A percentile compares a stretch with the other conserved stretches of the same genome.
These are phyloP conservation scores for Pocillopora verrucosa DNA, from an alignment of 64 coral and sea anemone species.

Conservation along the genomic window DNA sequence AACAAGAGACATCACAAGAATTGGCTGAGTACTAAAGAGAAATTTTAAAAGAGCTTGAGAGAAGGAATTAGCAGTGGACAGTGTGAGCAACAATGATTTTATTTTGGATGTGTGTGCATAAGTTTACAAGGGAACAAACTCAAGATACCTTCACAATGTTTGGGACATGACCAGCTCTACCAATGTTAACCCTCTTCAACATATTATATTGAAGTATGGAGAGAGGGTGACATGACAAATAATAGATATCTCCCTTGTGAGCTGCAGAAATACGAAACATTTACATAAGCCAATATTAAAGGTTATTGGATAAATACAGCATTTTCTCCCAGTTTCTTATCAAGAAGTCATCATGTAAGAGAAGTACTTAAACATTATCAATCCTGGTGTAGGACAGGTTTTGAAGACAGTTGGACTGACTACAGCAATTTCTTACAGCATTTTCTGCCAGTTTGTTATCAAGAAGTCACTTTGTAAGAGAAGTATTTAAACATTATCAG, in stretches of 20 bases:
- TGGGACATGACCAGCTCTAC: constrained; percentile 37
- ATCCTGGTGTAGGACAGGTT: constrained; percentile 4
- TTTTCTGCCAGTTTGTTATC: too few relatives aligned
- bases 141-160: constrained; percentile 6
- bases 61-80: background rate
- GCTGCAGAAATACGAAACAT: background rate
- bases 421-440: too few relatives aligned
- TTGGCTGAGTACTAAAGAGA: background rate
- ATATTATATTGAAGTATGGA: constrained; percentile 48
- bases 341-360: constrained; percentile 36
- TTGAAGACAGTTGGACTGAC: background rate
- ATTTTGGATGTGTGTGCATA: constrained; percentile 40
- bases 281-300: constrained; percentile 31
- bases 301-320: constrained; percentile 33
- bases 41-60: background rate
- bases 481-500: too few relatives aligned
- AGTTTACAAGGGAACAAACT: background rate
- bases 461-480: too few relatives aligned
- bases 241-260: constrained; percentile 23
- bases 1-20: constrained; percentile 23
- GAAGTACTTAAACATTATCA: constrained; percentile 55
- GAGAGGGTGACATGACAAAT: background rate
- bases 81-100: background rate
- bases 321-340: constrained; percentile 41
- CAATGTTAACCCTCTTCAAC: constrained; percentile 23